Base-by-base conservation (phyloP, 2,113 vertebrate species). In the Petrocephalus zakoni region DNA sequence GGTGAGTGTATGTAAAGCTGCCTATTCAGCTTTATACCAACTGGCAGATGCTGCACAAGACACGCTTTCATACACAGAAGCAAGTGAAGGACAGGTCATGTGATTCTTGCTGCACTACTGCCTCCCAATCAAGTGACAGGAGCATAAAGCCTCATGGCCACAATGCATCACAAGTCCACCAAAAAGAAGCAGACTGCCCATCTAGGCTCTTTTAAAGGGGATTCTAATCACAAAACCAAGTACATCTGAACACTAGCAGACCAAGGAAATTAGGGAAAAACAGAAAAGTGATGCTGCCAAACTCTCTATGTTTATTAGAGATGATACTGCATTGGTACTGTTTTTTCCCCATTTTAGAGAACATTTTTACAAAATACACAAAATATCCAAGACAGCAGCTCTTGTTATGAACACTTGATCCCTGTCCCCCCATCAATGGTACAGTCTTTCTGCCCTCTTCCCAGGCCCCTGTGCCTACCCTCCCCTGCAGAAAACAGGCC, bases 281-380 rank as follows among this genome's bases (percentile, higher is more conserved):
- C 5, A 61, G 47, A 68, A 87, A 7, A 81, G 9, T 37, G 56
- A 34, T 8, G 22, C 83, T 10, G 15, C 89, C 92, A 93, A 92
- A 89, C 90, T 93, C 93, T 93, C 92, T 91, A 88, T 90, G 85
- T 95, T 95, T 95, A 95, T 95, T 95, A 94, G 93, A 93, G 94
- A 93, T 89, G 89, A 94, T 93, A 94, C 93, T 93, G 92, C 88
- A 92, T 93, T 93, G 92, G 92, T 88, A 82, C 55, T 89, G 82
- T n/a, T 75, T 86, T 53, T 29, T 46, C 46, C 15, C 25, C 21
- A 87, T 93, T 91, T 81, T 91, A 92, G 89, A 90, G 87, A 90
- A 81, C 89, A 90, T 91, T 90, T 91, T 92, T 93, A 93, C 91
- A 92, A 93, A 94, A 93, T 91, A 90, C 91, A 92, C 87, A 91